Evolutionary conservation across 2,888 invertebrate species (phyloP).

Genomic region (Eilema sororculum): DNA sequence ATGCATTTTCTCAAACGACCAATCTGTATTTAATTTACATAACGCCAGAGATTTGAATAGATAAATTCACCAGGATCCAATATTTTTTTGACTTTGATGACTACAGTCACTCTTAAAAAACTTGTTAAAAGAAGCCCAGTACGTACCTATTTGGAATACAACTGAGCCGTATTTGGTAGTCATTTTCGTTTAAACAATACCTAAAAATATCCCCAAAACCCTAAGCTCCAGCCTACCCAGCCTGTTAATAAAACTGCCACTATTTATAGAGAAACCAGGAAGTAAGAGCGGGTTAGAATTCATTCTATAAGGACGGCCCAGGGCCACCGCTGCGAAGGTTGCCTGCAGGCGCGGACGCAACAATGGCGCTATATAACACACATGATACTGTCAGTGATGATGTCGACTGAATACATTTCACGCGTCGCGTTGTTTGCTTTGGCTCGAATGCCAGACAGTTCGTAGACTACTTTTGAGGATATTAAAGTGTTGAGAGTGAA

Average conservation of each 20-base stretch:
- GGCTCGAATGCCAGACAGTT: slow-evolving; percentile 13
- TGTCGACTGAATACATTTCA: slow-evolving; percentile 40
- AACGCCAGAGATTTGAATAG: too few species aligned
- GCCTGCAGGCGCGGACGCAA: slow-evolving; percentile 17
- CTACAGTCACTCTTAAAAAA: too few species aligned
- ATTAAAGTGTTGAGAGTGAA: slow-evolving; percentile 6
- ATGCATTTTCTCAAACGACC: too few species aligned
- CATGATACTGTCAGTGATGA: slow-evolving; percentile 34
- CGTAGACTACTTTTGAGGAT: slow-evolving; percentile 12
- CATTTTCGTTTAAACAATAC: background rate
- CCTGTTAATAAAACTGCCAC: background rate
- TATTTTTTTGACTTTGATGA: too few species aligned
- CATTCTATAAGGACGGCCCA: slow-evolving; percentile 38
- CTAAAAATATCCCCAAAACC: background rate
- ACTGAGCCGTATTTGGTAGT: too few species aligned
- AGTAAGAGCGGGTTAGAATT: slow-evolving; percentile 46
- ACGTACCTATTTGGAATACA: too few species aligned
- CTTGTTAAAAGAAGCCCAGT: too few species aligned
- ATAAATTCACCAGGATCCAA: too few species aligned
- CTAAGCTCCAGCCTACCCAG: background rate
- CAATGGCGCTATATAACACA: slow-evolving; percentile 39
- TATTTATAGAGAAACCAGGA: slow-evolving; percentile 40
- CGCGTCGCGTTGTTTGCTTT: slow-evolving; percentile 25
- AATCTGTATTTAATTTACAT: too few species aligned
- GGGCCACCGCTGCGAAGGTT: slow-evolving; percentile 47